Conservation (phyloP, 2,113 vertebrate species). For the Blennius ocellaris region DNA sequence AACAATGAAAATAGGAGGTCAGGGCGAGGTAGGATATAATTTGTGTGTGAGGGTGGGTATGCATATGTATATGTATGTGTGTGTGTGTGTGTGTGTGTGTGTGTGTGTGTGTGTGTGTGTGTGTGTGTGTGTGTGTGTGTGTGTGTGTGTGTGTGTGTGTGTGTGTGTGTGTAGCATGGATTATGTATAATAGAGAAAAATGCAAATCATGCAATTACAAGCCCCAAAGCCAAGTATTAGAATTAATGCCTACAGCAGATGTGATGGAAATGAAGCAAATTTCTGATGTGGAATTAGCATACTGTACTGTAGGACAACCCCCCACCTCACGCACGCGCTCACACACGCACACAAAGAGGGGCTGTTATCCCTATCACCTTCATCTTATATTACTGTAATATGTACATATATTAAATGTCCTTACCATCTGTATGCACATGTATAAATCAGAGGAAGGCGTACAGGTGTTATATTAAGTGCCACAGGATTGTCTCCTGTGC, state of each 20-base stretch:
- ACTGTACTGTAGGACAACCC: conserved; percentile 30
- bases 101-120: conserved; percentile 14
- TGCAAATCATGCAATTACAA: conserved; percentile 79
- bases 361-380: conserved; percentile 4
- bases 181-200: conserved; percentile 73
- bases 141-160: conserved; percentile 14
- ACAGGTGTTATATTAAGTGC: no score
- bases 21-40: conserved; percentile 50
- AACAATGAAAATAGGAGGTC: conserved; percentile 46
- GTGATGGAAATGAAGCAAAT: conserved; percentile 63
- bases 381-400: conserved; percentile 9
- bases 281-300: conserved; percentile 57
- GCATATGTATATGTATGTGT: not conserved
- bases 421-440: not conserved
- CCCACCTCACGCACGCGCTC: conserved; percentile 10
- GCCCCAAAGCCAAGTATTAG: conserved; percentile 68
- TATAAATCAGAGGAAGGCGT: not conserved
- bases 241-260: conserved; percentile 72
- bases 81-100: conserved; percentile 20
- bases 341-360: not conserved
- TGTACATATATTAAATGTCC: not conserved
- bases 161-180: conserved; percentile 44
- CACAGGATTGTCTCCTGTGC: no score
- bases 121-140: conserved; percentile 16
- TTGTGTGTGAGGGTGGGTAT: conserved; percentile 38